phyloP scores from a whole-genome alignment of 2,888 invertebrate genomes.

The Sarcophaga carnaria region DNA sequence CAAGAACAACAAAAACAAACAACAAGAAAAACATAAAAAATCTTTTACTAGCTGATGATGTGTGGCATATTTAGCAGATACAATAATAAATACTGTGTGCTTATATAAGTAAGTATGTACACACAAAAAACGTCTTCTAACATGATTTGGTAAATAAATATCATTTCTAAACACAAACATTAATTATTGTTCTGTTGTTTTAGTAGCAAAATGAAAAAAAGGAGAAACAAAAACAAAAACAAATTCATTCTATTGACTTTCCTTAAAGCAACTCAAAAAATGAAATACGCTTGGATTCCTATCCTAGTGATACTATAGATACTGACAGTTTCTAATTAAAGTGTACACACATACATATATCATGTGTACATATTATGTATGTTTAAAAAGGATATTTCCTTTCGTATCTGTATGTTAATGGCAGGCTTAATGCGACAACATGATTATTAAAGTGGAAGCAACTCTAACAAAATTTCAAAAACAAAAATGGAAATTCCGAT shows the following conservation, averaged over 20 bases:
- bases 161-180: conserved; percentile 48
- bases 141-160: conserved; percentile 5
- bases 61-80: conserved; percentile 38
- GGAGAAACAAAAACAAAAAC: neutral
- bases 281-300: no score
- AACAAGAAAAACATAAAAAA: neutral
- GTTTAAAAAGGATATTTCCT: no score
- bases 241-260: neutral
- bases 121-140: conserved; percentile 3
- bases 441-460: no score
- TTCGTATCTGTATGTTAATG: no score
- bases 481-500: no score
- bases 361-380: accelerated
- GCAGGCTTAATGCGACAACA: no score
- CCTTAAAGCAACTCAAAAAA: no score
- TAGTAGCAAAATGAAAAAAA: conserved; percentile 39
- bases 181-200: conserved; percentile 66
- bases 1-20: neutral
- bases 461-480: no score
- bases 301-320: no score
- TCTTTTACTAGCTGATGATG: conserved; percentile 43
- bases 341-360: no score
- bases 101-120: neutral
- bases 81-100: neutral
- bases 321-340: no score